These are phyloP conservation scores for Penaeus japonicus DNA, from an alignment of 1,140 invertebrate genomes.

Conservation along the genomic window DNA sequence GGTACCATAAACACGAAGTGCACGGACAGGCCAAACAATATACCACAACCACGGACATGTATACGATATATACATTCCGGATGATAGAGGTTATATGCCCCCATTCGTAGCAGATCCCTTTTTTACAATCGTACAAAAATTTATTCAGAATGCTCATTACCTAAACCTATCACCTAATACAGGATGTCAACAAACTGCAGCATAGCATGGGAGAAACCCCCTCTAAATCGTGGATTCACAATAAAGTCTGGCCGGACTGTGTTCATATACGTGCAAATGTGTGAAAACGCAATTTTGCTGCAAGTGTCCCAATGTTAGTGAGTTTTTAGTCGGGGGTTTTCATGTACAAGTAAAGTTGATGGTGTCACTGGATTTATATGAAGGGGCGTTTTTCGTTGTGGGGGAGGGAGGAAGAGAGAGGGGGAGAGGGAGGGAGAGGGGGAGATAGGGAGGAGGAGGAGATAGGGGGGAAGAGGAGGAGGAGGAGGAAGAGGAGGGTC, in stretches of 20 bases:
- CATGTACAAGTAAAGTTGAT: conserved; percentile 56
- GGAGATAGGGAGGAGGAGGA: not conserved
- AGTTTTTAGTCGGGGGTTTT: conserved; percentile 51
- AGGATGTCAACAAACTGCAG: conserved; percentile 45
- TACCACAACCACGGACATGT: conserved; percentile 47
- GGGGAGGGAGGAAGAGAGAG: not conserved
- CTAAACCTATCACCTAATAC: conserved; percentile 54
- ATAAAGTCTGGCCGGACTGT: conserved; percentile 46
- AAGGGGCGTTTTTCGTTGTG: conserved; percentile 17
- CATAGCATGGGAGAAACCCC: conserved; percentile 47
- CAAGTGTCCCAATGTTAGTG: conserved; percentile 53
- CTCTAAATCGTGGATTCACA: conserved; percentile 52
- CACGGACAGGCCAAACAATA: conserved; percentile 46
- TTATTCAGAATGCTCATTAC: conserved; percentile 56
- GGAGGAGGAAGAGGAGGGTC: no score
- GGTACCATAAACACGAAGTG: conserved; percentile 25
- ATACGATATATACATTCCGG: conserved; percentile 28
- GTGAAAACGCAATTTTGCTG: conserved; percentile 56
- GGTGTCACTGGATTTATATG: conserved; percentile 36
- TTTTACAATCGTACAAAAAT: conserved; percentile 52
- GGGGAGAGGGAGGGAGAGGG: not conserved
- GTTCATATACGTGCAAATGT: conserved; percentile 57
- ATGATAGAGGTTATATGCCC: conserved; percentile 27
- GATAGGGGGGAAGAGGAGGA: no score
- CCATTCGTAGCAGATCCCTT: conserved; percentile 37